Conservation (phyloP, 2,888 invertebrate genomes). For the Heteromyza rotundicornis region DNA sequence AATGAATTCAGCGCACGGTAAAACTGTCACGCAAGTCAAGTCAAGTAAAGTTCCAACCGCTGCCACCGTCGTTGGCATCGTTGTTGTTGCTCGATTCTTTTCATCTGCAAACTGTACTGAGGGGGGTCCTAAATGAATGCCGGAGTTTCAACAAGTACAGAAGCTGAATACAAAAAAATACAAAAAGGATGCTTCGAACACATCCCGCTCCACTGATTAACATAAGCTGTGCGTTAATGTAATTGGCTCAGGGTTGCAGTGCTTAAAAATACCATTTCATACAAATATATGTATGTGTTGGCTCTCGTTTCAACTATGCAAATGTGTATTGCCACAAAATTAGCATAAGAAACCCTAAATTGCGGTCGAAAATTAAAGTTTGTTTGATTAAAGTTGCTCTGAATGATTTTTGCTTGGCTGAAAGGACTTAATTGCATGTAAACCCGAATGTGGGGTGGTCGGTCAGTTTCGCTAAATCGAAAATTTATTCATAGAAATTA, state of each 20-base stretch:
- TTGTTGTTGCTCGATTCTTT: too few relatives aligned
- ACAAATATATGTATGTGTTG: too few relatives aligned
- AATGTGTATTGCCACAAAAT: too few relatives aligned
- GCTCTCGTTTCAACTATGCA: too few relatives aligned
- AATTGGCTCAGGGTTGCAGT: slow-evolving; percentile 6
- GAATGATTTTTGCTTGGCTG: background rate
- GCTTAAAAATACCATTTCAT: too few relatives aligned
- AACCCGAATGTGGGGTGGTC: background rate
- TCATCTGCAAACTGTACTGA: too few relatives aligned
- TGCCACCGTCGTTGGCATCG: background rate
- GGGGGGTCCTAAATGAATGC: too few relatives aligned
- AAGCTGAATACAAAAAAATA: background rate
- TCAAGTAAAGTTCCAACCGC: background rate
- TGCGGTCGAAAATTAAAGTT: background rate
- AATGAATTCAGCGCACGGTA: background rate
- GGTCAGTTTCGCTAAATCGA: background rate
- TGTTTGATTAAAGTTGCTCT: background rate
- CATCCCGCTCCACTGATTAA: background rate
- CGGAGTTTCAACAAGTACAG: background rate
- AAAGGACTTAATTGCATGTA: slow-evolving; percentile 3
- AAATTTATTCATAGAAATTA: background rate
- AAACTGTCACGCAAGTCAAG: background rate
- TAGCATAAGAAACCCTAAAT: background rate
- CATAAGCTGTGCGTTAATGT: slow-evolving; percentile 9
- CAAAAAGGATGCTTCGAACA: background rate